These are phyloP conservation scores for Cremastinae sp. DNA, from an alignment of 2,888 invertebrate genomes.

Conservation along the genomic window DNA sequence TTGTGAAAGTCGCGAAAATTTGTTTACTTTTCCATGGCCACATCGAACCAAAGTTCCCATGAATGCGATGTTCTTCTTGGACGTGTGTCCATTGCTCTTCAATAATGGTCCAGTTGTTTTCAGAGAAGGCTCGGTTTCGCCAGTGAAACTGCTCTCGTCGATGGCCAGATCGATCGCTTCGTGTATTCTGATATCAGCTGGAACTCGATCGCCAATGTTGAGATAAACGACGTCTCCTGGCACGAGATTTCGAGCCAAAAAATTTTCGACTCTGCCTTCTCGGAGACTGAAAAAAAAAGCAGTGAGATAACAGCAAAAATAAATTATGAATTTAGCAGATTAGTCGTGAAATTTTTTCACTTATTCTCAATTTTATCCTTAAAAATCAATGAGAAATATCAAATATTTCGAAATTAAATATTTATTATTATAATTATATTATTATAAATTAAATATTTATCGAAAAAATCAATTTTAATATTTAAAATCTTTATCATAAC, in stretches of 20 bases:
- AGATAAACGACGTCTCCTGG: conserved; percentile 97
- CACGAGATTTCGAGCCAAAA: conserved; percentile 96
- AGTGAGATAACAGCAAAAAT: too few relatives aligned
- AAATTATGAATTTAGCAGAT: too few relatives aligned
- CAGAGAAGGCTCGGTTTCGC: conserved; percentile 96
- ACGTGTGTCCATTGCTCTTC: conserved; percentile 85
- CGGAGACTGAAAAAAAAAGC: conserved; percentile 85
- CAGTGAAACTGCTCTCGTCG: conserved; percentile 99
- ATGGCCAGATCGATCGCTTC: conserved; percentile 96
- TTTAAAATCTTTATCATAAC: too few relatives aligned
- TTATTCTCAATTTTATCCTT: too few relatives aligned
- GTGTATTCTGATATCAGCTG: conserved; percentile 97
- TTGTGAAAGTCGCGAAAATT: neutral
- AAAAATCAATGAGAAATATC: too few relatives aligned
- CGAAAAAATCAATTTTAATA: too few relatives aligned
- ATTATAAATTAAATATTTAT: too few relatives aligned
- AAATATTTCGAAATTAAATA: too few relatives aligned
- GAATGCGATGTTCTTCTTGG: conserved; percentile 94
- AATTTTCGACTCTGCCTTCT: conserved; percentile 92
- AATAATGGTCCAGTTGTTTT: conserved; percentile 87
- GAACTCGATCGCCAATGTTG: conserved; percentile 97
- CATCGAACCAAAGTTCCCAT: conserved; percentile 98
- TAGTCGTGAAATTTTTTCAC: too few relatives aligned
- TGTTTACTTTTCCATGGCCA: conserved; percentile 95
- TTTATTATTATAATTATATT: too few relatives aligned